phyloP scores from a whole-genome alignment of 2,113 vertebrate species.

The Triplophysa dalaica region DNA sequence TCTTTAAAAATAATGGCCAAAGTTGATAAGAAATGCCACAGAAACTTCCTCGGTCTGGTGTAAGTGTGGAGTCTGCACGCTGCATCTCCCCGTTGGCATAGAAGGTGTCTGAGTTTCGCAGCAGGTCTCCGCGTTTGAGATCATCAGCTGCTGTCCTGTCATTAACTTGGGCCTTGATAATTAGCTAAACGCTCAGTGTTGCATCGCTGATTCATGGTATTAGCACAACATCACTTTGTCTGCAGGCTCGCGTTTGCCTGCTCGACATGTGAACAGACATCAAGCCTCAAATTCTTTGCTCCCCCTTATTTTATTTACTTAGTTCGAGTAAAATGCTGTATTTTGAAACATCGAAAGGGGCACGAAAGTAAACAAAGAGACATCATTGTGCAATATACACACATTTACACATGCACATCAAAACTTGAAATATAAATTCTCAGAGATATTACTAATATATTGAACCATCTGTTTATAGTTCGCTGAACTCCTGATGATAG shows the following conservation, averaged over 20 bases:
- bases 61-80: constrained; percentile 9
- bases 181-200: constrained; percentile 40
- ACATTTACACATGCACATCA: too few species aligned
- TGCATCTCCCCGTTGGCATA: constrained; percentile 43
- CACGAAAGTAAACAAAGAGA: too few species aligned
- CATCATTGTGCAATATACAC: too few species aligned
- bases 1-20: constrained; percentile 24
- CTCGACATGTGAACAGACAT: constrained; percentile 19
- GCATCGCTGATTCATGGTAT: constrained; percentile 43
- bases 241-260: constrained; percentile 18
- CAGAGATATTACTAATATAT: too few species aligned
- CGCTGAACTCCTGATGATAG: too few species aligned
- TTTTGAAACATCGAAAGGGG: too few species aligned
- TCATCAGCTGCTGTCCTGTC: constrained; percentile 47
- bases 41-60: not conserved
- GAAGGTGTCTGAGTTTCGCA: constrained; percentile 41
- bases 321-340: too few species aligned
- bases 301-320: not conserved
- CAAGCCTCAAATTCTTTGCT: constrained; percentile 24
- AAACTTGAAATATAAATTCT: too few species aligned
- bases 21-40: constrained; percentile 21
- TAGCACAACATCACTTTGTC: constrained; percentile 39
- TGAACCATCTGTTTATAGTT: too few species aligned
- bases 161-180: constrained; percentile 51
- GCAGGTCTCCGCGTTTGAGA: constrained; percentile 46